Evolutionary conservation across 2,113 vertebrate genomes (phyloP).

Genomic region (Gobiocypris rarus): DNA sequence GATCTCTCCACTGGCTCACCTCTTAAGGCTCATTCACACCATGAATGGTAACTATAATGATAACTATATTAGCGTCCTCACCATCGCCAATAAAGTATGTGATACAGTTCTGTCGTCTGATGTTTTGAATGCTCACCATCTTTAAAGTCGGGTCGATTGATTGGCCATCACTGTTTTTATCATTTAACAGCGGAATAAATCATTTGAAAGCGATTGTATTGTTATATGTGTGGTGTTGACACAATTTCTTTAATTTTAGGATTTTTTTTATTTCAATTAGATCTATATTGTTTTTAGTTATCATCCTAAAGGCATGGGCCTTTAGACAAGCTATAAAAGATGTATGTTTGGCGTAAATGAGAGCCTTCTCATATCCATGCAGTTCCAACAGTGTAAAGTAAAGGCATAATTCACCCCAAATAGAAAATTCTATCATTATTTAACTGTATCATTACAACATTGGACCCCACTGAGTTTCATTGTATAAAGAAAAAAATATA

Average conservation of each 20-base stretch:
- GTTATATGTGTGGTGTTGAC: too few species aligned
- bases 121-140: background rate
- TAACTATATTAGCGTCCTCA: background rate
- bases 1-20: conserved; percentile 37
- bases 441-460: background rate
- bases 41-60: background rate
- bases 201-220: background rate
- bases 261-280: too few species aligned
- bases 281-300: too few species aligned
- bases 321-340: background rate
- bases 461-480: background rate
- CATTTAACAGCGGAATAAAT: background rate
- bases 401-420: too few species aligned
- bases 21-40: background rate
- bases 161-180: background rate
- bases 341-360: background rate
- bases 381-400: background rate
- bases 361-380: background rate
- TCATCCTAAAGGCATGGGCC: too few species aligned
- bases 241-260: too few species aligned
- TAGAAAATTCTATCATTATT: background rate
- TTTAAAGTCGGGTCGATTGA: background rate
- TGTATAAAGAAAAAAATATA: too few species aligned
- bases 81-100: background rate
- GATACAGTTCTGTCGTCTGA: background rate